Evolutionary conservation across 2,797 vertebrate species (phyloP), one percentile per base, ranked within the genome.

Genomic region (Vireo griseus): DNA sequence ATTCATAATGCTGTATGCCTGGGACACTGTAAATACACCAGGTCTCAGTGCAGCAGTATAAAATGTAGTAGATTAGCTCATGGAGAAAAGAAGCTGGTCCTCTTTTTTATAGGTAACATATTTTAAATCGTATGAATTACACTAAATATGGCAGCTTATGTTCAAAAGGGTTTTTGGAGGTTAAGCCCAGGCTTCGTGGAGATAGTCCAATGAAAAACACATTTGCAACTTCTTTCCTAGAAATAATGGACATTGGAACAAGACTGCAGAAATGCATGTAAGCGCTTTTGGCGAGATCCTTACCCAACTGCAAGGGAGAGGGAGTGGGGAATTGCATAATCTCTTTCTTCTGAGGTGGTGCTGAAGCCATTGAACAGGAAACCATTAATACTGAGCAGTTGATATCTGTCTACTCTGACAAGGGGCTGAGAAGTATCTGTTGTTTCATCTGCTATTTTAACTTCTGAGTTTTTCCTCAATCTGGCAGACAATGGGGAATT

Each of bases 141-240:
- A 7, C 14, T 3, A 3, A 67, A 12, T 55, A 48, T 8, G 12
- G 6, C 16, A 42, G 6, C 1, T 39, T 51, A 11, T 31, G 2
- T 85, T 85, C 40, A 24, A n/a, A 83, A 40, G 2, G 2, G 58
- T 8, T 19, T 77, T 51, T 58, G 39, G 13, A 76, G 11, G 29
- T 33, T 7, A 51, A 50, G 13, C 12, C 28, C 19, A 75, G 12
- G 33, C 48, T 51, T 54, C 35, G 16, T 21, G 24, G 39, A 74
- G 11, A 28, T 16, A 2, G 2, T 54, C 1, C 58, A 61, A 75
- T 21, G 5, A 69, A 26, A 6, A 40, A 39, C 13, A 25, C 0
- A 20, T 75, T 69, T 78, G 61, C 39, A 79, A 18, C 1, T 42
- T 81, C 1, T 42, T 67, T 65, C 78, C 4, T 3, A 50, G 42